Base-by-base conservation (phyloP, 2,113 vertebrate genomes). In the Trichechus manatus region DNA sequence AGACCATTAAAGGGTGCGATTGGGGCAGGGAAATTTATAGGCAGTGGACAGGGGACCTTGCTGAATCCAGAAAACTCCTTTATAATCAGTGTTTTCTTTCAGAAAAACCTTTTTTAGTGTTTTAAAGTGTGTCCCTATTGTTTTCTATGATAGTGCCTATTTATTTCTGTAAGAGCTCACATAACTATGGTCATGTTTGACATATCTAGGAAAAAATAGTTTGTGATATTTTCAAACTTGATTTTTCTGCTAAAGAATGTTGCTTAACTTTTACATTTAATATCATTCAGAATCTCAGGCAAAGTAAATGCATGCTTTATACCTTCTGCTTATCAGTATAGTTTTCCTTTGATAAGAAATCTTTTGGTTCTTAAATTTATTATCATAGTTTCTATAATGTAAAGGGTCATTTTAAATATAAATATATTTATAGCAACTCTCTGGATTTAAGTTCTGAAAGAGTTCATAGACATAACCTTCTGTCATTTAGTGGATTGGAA, bases 331-430 rank as follows among this genome's bases (percentile, higher is more conserved):
- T 86, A 66, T 90, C 7, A 78, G 3, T 68, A 11, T 86, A 87
- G 61, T 42, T 94, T 87, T 94, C 70, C 70, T 86, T n/a, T 61
- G 42, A 53, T 80, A 80, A 66, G 22, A 70, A 27, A 74, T 61
- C 70, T 29, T 96, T 90, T 80, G 10, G 6, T 85, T 85, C 25
- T 94, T 79, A 84, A 64, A 72, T 92, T 93, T 82, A 29, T 87
- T 90, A 66, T 88, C 56, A 95, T 92, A 63, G 47, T 80, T 93
- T 84, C 87, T 89, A 1, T 64, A 75, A 74, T 56, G 9, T 66
- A 42, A 56, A 31, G 36, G 31, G 63, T 39, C 5, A 59, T 66
- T 66, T 80, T 66, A 89, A 72, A 78, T 87, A 78, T 25, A 56
- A 93, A 88, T 66, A 64, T 42, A 50, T 87, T 77, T 70, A 44